phyloP scores from a whole-genome alignment of 2,113 vertebrate species.

The Hiodon tergisus region DNA sequence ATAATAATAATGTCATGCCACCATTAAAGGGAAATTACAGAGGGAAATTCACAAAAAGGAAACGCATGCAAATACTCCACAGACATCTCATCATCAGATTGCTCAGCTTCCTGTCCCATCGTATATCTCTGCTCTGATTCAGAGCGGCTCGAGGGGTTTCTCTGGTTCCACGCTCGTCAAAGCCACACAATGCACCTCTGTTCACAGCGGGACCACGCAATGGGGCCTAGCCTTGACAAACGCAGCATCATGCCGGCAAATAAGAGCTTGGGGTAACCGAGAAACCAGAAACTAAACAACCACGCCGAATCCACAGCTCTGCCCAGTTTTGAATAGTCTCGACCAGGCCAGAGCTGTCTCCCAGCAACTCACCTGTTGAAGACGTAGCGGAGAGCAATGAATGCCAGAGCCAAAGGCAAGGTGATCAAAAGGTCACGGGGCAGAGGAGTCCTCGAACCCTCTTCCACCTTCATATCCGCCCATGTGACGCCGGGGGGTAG shows the following conservation, averaged over 20 bases:
- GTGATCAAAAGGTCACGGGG: conserved; percentile 70
- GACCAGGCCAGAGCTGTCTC: not conserved
- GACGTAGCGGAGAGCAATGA: conserved; percentile 63
- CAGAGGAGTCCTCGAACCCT: conserved; percentile 57
- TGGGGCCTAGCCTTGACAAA: not conserved
- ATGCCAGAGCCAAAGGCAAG: conserved; percentile 68
- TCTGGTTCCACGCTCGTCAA: not conserved
- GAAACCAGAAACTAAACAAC: not conserved
- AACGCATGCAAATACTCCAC: conserved; percentile 17
- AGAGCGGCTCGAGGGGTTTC: not conserved
- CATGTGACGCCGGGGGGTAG: conserved; percentile 74
- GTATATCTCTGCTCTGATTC: not conserved
- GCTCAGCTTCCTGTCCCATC: not conserved
- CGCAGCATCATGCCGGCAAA: not conserved
- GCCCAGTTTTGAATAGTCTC: too few species aligned
- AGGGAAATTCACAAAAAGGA: not conserved
- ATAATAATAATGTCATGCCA: too few species aligned
- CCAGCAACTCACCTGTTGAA: conserved; percentile 76
- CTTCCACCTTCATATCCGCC: conserved; percentile 66
- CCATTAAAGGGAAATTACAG: too few species aligned
- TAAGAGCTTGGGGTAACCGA: not conserved
- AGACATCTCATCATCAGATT: conserved; percentile 26
- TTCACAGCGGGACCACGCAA: not conserved
- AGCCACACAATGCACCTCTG: not conserved
- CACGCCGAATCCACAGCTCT: not conserved